Evolutionary conservation across 1,140 invertebrate genomes (phyloP), one percentile per base, ranked within the genome.

Genomic region (Cylas formicarius): DNA sequence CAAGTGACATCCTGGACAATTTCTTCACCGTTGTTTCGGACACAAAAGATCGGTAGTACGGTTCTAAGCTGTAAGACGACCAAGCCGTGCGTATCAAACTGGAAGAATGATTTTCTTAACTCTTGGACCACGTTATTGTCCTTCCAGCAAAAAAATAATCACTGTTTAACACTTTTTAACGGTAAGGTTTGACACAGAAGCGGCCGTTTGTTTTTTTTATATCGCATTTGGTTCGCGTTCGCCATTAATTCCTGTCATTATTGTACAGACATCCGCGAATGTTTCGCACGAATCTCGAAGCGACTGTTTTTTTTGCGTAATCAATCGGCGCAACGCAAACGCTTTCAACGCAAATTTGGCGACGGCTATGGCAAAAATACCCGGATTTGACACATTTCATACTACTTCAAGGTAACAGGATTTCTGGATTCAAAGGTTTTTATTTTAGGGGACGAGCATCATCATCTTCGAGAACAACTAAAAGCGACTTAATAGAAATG

Each of bases 31-130:
- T 32, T n/a, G n/a, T n/a, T n/a, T 47, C 26, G 46, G 46, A 48
- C 46, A 48, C 46, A 48, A 48, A 48, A 48, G 46, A 48, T 48
- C 46, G 46, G 46, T 48, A 48, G 39, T 48, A 48, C 46, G 46
- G 46, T 48, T 48, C 43, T 48, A n/a, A 48, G 46, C 46, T 42
- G 28, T 48, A 31, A 48, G 39, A 21, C 23, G 17, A 31, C 4
- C 39, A 37, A 48, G 26, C 46, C 24, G 37, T 34, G 46, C 39
- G 46, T 48, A 48, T 36, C 46, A 48, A 48, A 42, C 31, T 34
- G 46, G 46, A 48, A 48, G 46, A 48, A 27, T 48, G 46, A 23
- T 43, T 48, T 48, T 48, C 46, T 48, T 48, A 34, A 18, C 27
- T 36, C 46, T 48, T 48, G 46, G 46, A 48, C 46, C 46, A 43